Evolutionary conservation across 1,140 invertebrate genomes (phyloP).

Genomic region (Drosophila busckii): DNA sequence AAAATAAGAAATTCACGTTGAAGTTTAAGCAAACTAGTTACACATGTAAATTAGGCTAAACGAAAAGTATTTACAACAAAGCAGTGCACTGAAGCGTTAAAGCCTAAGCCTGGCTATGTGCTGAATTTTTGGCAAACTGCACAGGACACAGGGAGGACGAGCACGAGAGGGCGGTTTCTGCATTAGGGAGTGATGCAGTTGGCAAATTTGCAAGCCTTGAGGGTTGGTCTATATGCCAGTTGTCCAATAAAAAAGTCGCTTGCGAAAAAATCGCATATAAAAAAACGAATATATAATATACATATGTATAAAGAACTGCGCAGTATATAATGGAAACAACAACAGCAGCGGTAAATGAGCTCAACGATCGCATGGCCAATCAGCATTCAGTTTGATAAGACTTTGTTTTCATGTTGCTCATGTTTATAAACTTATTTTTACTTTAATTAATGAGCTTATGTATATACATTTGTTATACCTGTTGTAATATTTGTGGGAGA

Average conservation of each 20-base stretch:
- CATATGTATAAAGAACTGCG: conserved; percentile 53
- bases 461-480: no score
- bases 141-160: not conserved
- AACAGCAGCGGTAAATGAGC: conserved; percentile 26
- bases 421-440: no score
- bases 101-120: not conserved
- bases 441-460: no score
- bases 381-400: conserved; percentile 66
- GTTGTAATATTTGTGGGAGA: no score
- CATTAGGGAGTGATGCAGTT: conserved; percentile 1
- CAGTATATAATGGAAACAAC: conserved; percentile 47
- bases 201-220: conserved; percentile 20
- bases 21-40: conserved; percentile 17
- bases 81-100: conserved; percentile 8
- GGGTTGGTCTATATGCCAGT: conserved; percentile 20
- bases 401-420: conserved; percentile 46
- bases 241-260: conserved; percentile 68
- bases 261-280: conserved; percentile 57
- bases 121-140: not conserved
- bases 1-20: not conserved
- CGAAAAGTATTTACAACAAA: no score
- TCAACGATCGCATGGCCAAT: conserved; percentile 54
- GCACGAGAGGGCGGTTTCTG: conserved; percentile 15
- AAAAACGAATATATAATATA: conserved; percentile 36
- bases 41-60: no score